phyloP scores from a whole-genome alignment of 1,140 invertebrate species.

The Drosophila nasuta region DNA sequence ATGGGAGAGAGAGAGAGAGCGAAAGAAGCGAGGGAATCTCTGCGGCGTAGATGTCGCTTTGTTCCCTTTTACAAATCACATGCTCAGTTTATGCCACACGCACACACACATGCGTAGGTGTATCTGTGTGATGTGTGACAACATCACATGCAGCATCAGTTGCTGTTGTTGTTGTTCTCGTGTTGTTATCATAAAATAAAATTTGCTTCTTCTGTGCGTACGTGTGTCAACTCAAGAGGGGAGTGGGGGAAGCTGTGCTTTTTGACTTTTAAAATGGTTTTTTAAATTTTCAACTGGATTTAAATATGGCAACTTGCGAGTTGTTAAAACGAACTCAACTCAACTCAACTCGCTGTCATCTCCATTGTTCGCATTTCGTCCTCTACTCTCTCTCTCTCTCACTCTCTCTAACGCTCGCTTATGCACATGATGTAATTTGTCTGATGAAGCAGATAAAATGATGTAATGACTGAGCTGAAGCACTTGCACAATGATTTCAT shows the following conservation, averaged over 20 bases:
- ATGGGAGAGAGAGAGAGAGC: not conserved
- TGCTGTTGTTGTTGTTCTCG: constrained; percentile 31
- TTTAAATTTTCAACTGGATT: constrained; percentile 48
- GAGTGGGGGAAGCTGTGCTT: constrained; percentile 30
- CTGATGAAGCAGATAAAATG: constrained; percentile 45
- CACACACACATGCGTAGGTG: constrained; percentile 35
- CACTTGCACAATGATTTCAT: not conserved
- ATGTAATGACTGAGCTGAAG: constrained; percentile 14
- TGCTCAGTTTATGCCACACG: constrained; percentile 57
- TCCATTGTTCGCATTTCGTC: no score
- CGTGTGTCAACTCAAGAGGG: constrained; percentile 20
- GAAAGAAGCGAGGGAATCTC: not conserved
- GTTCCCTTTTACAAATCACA: constrained; percentile 61
- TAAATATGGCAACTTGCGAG: constrained; percentile 43
- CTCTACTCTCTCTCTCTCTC: not conserved
- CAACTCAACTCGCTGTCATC: constrained; percentile 28
- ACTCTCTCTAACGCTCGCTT: no score
- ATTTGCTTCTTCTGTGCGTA: constrained; percentile 54
- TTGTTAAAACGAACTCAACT: constrained; percentile 50
- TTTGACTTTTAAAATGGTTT: constrained; percentile 47
- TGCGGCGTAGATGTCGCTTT: constrained; percentile 23
- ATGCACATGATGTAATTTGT: constrained; percentile 50
- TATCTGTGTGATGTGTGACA: constrained; percentile 36
- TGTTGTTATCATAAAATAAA: constrained; percentile 63
- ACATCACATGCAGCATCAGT: constrained; percentile 46